Base-by-base conservation (phyloP, 2,888 invertebrate genomes). In the Erpobdella octoculata region DNA sequence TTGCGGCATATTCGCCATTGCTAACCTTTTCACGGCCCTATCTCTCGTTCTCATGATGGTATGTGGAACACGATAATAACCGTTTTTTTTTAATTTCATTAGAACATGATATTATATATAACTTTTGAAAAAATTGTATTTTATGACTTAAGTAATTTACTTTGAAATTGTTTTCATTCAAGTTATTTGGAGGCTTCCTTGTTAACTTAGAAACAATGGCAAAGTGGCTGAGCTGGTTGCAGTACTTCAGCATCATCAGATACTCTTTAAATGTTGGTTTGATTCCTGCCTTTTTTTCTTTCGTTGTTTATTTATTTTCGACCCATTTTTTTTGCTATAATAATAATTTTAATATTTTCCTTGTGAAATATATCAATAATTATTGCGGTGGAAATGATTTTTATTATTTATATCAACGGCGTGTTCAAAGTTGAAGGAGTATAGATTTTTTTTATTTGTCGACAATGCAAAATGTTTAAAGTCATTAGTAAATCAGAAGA, bases 111-210 rank as follows among this genome's bases (percentile, higher is more conserved):
- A 21, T 12, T 15, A 12, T 18, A n/a, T 25, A 21, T 59, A 12
- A 59, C 21, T 21, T 59, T 37, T 66, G 8, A 37, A 62, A 62
- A 62, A 33, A 8, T 9, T 28, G 33, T n/a, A 31, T 12, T 15
- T 21, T 21, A 58, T 15, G 9, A 15, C 8, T 21, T 58, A 58
- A 21, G 25, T 15, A 58, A 12, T 58, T 58, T 12, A 25, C 21
- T 58, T 58, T 21, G 21, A 12, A 58, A 58, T 58, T 58, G 8
- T 58, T 58, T 9, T 25, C 31, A n/a, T 31, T 33, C 15, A 53
- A 74, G 75, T 75, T 82, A 21, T 83, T 82, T 73, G 79, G 81
- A 76, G 82, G 83, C 6, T 75, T 82, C 31, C 75, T 83, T 48
- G 80, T 82, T 9, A 81, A 82, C 72, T 72, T 82, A 46, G 76